Base-by-base conservation (phyloP, 2,888 invertebrate species). In the Apodemia zela region DNA sequence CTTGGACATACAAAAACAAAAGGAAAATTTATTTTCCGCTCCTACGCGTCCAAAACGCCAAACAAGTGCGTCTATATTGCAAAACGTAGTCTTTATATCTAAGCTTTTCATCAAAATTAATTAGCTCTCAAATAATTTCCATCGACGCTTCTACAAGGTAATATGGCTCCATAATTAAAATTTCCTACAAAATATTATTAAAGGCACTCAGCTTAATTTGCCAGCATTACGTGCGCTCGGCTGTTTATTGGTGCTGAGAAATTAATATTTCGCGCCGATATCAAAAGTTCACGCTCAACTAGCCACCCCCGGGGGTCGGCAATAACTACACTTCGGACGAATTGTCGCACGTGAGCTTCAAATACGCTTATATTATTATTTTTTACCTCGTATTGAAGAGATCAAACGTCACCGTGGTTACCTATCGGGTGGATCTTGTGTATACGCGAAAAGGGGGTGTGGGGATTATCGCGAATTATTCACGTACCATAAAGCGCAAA, bases 221-320 rank as follows among this genome's bases (percentile, higher is more conserved):
- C 85, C 84, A 80, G 85, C 81, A 87, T 87, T 89, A 87, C 85
- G 83, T 81, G 77, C 87, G 87, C 85, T 80, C 76, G 79, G 77
- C 66, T 82, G 84, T 85, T 88, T 84, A 89, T 88, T 87, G 88
- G 84, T 83, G 83, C 77, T 82, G 85, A 84, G 85, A 89, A 88
- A 91, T 89, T 91, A 91, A 91, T 90, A 90, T 89, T 89, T 89
- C 84, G 84, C 88, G 79, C 84, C 85, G 84, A 89, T 89, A 91
- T 89, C 84, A 89, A 89, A 85, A 84, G 89, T 88, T 89, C 81
- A 87, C 89, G 89, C 90, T 89, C 89, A 87, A 89, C 90, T 89
- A 87, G 80, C 80, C 85, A 85, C 88, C 89, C 84, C 81, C 73
- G 71, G 79, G 68, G 79, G 80, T 80, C 78, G 81, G 81, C 81